These are phyloP conservation scores for Cyphomyrmex costatus DNA, from an alignment of 1,140 invertebrate species.

Conservation along the genomic window DNA sequence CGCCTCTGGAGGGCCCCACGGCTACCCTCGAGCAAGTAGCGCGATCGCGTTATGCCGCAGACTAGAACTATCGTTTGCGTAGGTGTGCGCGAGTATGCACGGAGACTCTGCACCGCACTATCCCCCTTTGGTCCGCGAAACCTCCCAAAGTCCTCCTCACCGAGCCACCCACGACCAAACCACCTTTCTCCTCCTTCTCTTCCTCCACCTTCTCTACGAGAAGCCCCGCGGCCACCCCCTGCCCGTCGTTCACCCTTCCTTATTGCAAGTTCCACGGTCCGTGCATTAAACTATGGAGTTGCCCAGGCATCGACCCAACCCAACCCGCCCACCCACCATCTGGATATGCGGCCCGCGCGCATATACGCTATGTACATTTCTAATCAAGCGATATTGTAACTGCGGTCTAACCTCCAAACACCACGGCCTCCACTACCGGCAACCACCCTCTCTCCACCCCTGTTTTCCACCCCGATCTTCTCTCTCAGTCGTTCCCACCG, in stretches of 20 bases:
- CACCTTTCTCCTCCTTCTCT: not conserved
- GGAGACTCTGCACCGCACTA: conserved; percentile 67
- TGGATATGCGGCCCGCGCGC: conserved; percentile 84
- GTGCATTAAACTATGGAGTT: conserved; percentile 86
- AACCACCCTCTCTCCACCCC: conserved; percentile 40
- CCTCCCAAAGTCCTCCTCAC: conserved; percentile 57
- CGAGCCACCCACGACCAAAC: conserved; percentile 20
- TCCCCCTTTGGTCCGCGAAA: conserved; percentile 53
- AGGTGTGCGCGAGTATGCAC: conserved; percentile 68
- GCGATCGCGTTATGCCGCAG: conserved; percentile 80
- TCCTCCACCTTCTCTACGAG: not conserved
- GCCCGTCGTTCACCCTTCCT: conserved; percentile 81
- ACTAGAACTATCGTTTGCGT: conserved; percentile 72
- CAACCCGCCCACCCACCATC: conserved; percentile 83
- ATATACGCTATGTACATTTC: conserved; percentile 87
- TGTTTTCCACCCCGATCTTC: conserved; percentile 27
- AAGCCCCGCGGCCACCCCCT: conserved; percentile 49
- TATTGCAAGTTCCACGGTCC: conserved; percentile 86
- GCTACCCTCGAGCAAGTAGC: conserved; percentile 73
- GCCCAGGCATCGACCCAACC: conserved; percentile 85
- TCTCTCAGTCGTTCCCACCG: conserved; percentile 69
- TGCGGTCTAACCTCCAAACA: conserved; percentile 85
- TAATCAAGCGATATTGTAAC: conserved; percentile 88
- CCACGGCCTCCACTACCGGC: conserved; percentile 74
- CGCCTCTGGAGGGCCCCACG: conserved; percentile 71